Conservation (phyloP, 53 echinoderm and acorn worm species). For the Temnopleurus reevesii region DNA sequence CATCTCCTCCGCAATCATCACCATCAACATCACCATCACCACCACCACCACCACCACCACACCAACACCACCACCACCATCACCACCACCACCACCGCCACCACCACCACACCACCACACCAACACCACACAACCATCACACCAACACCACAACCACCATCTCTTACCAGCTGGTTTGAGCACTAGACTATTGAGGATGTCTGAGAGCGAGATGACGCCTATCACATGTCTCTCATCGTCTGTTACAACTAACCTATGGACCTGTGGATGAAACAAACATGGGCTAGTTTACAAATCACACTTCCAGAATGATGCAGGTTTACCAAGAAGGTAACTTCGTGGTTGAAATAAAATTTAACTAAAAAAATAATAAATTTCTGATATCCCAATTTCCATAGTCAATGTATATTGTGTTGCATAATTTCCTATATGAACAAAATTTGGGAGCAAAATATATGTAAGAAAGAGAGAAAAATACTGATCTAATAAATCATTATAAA, state of each 20-base stretch:
- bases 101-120: neutral
- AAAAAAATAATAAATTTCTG: too few species aligned
- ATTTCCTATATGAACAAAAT: too few species aligned
- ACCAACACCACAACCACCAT: neutral
- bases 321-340: too few species aligned
- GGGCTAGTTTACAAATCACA: too few species aligned
- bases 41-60: neutral
- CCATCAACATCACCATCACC: neutral
- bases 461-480: too few species aligned
- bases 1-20: neutral
- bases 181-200: conserved; percentile 85
- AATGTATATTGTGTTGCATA: too few species aligned
- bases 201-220: conserved; percentile 92
- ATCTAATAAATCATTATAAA: too few species aligned
- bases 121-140: neutral
- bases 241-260: conserved; percentile 89
- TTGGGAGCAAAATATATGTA: too few species aligned
- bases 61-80: neutral
- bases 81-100: neutral
- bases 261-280: conserved; percentile 54
- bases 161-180: conserved; percentile 94
- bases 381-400: too few species aligned
- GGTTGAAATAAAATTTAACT: too few species aligned
- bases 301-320: too few species aligned
- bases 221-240: conserved; percentile 88